Conservation (phyloP, 1,140 invertebrate species). For the Drosophila cardini region DNA sequence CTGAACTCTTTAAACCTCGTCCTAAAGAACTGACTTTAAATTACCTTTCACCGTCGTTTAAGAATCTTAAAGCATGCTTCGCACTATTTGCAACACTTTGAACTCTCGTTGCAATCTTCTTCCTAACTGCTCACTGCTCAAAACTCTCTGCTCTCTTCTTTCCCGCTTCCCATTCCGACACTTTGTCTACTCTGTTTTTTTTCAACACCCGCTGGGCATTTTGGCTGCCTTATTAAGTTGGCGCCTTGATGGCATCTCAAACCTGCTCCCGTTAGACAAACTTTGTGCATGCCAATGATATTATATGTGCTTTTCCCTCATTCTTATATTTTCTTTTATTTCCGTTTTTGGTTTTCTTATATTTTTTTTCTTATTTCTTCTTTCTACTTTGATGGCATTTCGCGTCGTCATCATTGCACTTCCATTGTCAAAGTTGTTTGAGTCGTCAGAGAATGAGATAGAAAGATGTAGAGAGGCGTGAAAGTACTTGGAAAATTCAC, state of each 20-base stretch:
- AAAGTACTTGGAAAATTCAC: constrained; percentile 36
- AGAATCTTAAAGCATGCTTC: constrained; percentile 21
- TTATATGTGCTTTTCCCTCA: constrained; percentile 23
- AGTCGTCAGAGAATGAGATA: constrained; percentile 25
- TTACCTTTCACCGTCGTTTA: too few relatives aligned
- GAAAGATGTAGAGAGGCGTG: constrained; percentile 11
- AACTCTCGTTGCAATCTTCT: constrained; percentile 12
- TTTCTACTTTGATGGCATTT: constrained; percentile 31
- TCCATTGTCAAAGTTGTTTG: constrained; percentile 74
- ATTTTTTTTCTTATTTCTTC: constrained; percentile 16
- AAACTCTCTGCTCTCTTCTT: neutral
- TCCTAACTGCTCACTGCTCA: neutral
- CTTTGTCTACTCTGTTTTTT: constrained; percentile 11
- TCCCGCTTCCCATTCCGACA: too few relatives aligned
- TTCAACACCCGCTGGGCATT: constrained; percentile 54
- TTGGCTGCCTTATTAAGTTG: constrained; percentile 79
- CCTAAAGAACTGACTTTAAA: too few relatives aligned
- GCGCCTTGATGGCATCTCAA: constrained; percentile 63
- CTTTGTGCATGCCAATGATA: constrained; percentile 72
- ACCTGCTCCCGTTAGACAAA: constrained; percentile 48
- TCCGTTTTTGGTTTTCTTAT: constrained; percentile 19
- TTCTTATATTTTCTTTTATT: constrained; percentile 9
- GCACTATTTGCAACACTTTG: constrained; percentile 13
- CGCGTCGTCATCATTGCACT: constrained; percentile 70
- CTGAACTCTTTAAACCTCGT: too few relatives aligned